Evolutionary conservation across 2,113 vertebrate species (phyloP).

Genomic region (Perognathus longimembris): DNA sequence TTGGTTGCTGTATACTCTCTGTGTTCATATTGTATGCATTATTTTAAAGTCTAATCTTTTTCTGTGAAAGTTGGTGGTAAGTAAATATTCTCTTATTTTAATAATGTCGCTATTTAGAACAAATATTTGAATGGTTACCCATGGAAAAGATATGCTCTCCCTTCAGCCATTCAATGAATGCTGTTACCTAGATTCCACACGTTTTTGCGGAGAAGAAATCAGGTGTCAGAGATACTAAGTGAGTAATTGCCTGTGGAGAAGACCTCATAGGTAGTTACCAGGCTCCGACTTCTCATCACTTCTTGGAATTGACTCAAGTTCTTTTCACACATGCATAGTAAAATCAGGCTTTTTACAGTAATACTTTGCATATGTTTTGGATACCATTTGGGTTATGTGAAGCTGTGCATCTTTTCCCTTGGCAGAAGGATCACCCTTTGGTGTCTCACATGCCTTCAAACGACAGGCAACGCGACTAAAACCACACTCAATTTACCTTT

Average conservation of each 20-base stretch:
- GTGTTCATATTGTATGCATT: not conserved
- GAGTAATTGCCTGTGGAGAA: not conserved
- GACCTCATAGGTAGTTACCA: not conserved
- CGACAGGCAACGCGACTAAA: not conserved
- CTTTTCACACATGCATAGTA: not conserved
- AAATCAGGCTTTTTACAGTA: not conserved
- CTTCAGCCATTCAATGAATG: not conserved
- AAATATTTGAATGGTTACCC: not conserved
- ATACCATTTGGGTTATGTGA: not conserved
- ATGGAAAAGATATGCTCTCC: not conserved
- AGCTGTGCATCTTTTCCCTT: not conserved
- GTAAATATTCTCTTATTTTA: not conserved
- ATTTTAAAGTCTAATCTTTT: not conserved
- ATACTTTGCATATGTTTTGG: not conserved
- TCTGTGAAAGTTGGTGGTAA: not conserved
- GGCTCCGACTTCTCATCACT: not conserved
- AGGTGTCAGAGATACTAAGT: not conserved
- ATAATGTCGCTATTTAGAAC: not conserved
- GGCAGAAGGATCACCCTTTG: not conserved
- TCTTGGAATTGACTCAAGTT: not conserved
- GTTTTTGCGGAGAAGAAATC: not conserved
- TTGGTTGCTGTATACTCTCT: not conserved
- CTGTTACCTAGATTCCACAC: not conserved
- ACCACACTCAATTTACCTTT: not conserved
- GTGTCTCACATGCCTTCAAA: not conserved